Evolutionary conservation across 2,888 invertebrate genomes (phyloP), one percentile per base, ranked within the genome.

Genomic region (Drosophila buzzatii): DNA sequence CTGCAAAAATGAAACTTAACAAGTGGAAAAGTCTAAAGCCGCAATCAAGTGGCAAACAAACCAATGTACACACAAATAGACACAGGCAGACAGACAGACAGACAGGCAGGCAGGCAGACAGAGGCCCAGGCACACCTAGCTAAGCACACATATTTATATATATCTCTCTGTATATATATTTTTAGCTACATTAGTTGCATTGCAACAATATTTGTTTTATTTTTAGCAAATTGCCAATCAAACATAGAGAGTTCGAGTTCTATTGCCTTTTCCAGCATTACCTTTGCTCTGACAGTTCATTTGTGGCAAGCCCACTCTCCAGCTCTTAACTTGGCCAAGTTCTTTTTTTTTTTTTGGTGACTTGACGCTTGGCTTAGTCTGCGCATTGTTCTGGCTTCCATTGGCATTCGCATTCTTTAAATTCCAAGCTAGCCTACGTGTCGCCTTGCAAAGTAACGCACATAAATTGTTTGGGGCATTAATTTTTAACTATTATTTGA

Each of bases 21-120:
- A 82, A 85, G 82, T 82, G 82, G 82, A 80, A 84, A 84, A 80
- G 85, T 82, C 82, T 75, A 82, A 82, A 80, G 73, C 82, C 82
- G 85, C 85, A 82, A 84, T 80, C 85, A 78, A 82, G 85, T 84
- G 82, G 82, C 85, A 82, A 84, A 75, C 73, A 79, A 73, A 76
- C 76, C 76, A 68, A 74, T 70, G 56, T 59, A 75, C 41, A 45
- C 41, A 67, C 18, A 62, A 52, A 53, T 37, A 57, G 8, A 39
- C 47, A 44, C 18, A 42, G 18, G 60, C 18, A 56, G 57, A 39
- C 41, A 52, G 12, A 37, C 45, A 57, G 3, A 8, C 12, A 45
- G 45, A 8, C 45, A 45, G 8, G n/a, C 41, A 52, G 12, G 31
- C 45, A 57, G 3, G 3, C 12, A 45, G 45, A 8, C 45, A 45